A percentile compares a stretch with the other conserved stretches of the same genome.
Conservation (phyloP, 2,797 vertebrate species). For the Acanthornis magna region DNA sequence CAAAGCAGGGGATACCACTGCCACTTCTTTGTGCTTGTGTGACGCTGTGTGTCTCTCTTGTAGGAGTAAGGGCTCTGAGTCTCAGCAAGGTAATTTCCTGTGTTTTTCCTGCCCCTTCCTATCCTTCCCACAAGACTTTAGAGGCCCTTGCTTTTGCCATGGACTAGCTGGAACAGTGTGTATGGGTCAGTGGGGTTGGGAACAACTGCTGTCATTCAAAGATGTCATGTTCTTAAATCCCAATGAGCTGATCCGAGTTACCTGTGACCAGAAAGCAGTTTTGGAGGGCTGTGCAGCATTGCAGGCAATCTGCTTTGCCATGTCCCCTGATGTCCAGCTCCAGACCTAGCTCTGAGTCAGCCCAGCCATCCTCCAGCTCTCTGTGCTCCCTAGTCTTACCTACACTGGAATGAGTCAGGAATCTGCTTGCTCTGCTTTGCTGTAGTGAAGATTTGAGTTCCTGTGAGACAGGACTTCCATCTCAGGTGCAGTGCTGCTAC, state of each 20-base stretch:
- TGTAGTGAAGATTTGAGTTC: neutral
- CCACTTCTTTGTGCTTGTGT: fast-evolving
- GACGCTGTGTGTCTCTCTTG: too few relatives aligned
- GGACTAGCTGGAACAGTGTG: neutral
- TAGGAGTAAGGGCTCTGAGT: neutral
- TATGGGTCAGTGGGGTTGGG: neutral
- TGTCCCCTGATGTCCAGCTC: neutral
- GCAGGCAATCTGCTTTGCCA: neutral
- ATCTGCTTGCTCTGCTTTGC: neutral
- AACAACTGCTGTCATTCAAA: neutral
- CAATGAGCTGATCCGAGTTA: fast-evolving
- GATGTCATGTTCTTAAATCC: fast-evolving
- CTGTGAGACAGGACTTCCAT: neutral
- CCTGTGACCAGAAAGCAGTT: neutral
- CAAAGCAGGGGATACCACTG: neutral
- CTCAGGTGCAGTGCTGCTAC: neutral
- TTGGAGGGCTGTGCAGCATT: neutral
- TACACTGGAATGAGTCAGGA: fast-evolving
- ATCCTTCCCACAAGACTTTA: neutral
- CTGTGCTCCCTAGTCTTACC: neutral
- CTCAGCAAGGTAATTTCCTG: neutral
- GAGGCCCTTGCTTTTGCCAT: neutral
- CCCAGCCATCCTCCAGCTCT: neutral
- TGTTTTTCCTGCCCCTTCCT: neutral
- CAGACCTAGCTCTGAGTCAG: neutral